Conservation (phyloP, 2,888 invertebrate species). For the Chrysomela aeneicollis region DNA sequence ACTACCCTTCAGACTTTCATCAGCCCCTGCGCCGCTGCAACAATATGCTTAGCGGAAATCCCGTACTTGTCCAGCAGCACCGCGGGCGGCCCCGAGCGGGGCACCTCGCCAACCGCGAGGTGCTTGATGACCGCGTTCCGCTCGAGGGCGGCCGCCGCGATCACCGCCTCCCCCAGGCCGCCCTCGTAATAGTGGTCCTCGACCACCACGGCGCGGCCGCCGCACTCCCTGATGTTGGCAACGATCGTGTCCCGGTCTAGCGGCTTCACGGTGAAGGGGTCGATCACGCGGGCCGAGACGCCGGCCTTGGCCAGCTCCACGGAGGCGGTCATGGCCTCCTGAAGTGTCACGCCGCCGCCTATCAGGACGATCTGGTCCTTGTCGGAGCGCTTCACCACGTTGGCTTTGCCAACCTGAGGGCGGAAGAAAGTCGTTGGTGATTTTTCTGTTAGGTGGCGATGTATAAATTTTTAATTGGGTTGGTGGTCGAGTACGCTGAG, state of each 20-base stretch:
- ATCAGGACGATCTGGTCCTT: slow-evolving; percentile 87
- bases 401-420: slow-evolving; percentile 74
- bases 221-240: slow-evolving; percentile 77
- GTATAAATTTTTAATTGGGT: too few species aligned
- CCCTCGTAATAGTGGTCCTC: slow-evolving; percentile 98
- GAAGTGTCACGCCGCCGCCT: slow-evolving; percentile 93
- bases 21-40: slow-evolving; percentile 72
- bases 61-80: slow-evolving; percentile 89
- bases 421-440: slow-evolving; percentile 14
- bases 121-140: slow-evolving; percentile 77
- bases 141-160: slow-evolving; percentile 78
- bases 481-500: too few species aligned
- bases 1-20: slow-evolving; percentile 62
- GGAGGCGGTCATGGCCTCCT: slow-evolving; percentile 89
- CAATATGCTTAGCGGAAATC: slow-evolving; percentile 83
- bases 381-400: slow-evolving; percentile 78
- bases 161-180: slow-evolving; percentile 95
- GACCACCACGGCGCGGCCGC: slow-evolving; percentile 87
- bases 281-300: slow-evolving; percentile 83
- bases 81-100: slow-evolving; percentile 90
- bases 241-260: slow-evolving; percentile 82
- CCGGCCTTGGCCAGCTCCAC: slow-evolving; percentile 75
- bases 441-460: too few species aligned
- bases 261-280: slow-evolving; percentile 97
- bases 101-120: slow-evolving; percentile 82